Percentiles rank a stretch among this genome's conserved stretches.
Conservation (phyloP, 1,140 invertebrate genomes). For the Heterodera schachtii region DNA sequence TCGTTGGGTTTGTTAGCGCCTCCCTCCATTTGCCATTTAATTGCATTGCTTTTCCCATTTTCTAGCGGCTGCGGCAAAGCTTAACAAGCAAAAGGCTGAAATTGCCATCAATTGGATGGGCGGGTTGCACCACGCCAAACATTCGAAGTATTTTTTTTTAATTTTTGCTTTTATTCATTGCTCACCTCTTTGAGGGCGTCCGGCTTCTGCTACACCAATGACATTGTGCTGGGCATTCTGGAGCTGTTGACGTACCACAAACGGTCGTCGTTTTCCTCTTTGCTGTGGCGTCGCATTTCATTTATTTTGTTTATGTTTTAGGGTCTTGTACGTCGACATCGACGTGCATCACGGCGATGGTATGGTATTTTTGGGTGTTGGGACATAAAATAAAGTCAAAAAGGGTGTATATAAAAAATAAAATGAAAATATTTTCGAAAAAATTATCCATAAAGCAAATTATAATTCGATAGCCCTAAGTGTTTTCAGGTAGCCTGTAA, state of each 20-base stretch:
- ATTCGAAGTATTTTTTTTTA: constrained; percentile 77
- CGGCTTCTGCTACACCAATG: constrained; percentile 95
- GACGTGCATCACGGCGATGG: constrained; percentile 88
- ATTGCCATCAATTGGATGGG: constrained; percentile 99
- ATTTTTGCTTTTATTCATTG: not conserved
- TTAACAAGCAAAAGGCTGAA: constrained; percentile 93
- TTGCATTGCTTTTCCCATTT: constrained; percentile 19
- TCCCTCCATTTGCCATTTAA: not conserved
- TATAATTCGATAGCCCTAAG: too few relatives aligned
- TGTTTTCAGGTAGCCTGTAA: too few relatives aligned
- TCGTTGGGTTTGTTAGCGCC: constrained; percentile 77
- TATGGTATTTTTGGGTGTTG: too few relatives aligned
- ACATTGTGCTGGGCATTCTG: constrained; percentile 90
- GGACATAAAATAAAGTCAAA: too few relatives aligned
- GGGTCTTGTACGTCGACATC: constrained; percentile 87
- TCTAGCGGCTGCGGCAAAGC: constrained; percentile 85
- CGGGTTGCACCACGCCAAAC: constrained; percentile 96
- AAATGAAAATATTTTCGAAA: too few relatives aligned
- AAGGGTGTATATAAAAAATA: too few relatives aligned
- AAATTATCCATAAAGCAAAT: too few relatives aligned
- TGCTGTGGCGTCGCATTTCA: constrained; percentile 20
- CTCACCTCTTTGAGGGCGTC: constrained; percentile 73
- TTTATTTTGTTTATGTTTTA: constrained; percentile 46
- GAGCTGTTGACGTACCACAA: constrained; percentile 77
- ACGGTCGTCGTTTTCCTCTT: constrained; percentile 44